Evolutionary conservation across 1,140 invertebrate genomes (phyloP), one percentile per base, ranked within the genome.

Genomic region (Pseudomyrmex concolor): DNA sequence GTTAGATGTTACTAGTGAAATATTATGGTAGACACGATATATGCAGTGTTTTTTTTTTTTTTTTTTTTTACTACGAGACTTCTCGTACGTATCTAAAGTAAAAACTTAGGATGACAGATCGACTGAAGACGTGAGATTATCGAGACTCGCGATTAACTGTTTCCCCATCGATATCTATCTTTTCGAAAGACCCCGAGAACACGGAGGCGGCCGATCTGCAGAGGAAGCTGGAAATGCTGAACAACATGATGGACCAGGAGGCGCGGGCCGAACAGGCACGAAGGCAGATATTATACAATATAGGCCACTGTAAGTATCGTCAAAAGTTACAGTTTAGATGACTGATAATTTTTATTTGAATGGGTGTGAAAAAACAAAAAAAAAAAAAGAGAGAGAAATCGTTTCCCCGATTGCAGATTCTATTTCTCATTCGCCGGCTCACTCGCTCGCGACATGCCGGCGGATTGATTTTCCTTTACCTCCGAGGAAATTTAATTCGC

Each of bases 141-240:
- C 83, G 86, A 71, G 82, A 77, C 15, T 62, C 86, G 84, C 86
- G 87, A 86, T 89, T 89, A 89, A 89, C 72, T 84, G 85, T 89
- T 80, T 88, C 84, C 88, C 88, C 70, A 86, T 80, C 84, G 85
- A 86, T 90, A 63, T 91, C 91, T 91, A 87, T 91, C 89, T 92
- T 91, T 92, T 81, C 89, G 84, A 93, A 94, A 97, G 98, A 98
- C 95, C 96, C 97, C 80, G 97, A 98, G 93, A 97, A 98, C 92
- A 96, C 96, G 84, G 98, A 98, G 90, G 97, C 97, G n/a, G 96
- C 96, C 45, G 98, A 99, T 93, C 95, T 99, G 86, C 98, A 99
- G 94, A 95, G 97, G 90, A 99, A 99, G 94, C 94, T 99, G 88
- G 98, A 99, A 94, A 96, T 97, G 92, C 95, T 99, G 90, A 99